phyloP scores from a whole-genome alignment of 2,888 invertebrate species.

The Drosophila cracens region DNA sequence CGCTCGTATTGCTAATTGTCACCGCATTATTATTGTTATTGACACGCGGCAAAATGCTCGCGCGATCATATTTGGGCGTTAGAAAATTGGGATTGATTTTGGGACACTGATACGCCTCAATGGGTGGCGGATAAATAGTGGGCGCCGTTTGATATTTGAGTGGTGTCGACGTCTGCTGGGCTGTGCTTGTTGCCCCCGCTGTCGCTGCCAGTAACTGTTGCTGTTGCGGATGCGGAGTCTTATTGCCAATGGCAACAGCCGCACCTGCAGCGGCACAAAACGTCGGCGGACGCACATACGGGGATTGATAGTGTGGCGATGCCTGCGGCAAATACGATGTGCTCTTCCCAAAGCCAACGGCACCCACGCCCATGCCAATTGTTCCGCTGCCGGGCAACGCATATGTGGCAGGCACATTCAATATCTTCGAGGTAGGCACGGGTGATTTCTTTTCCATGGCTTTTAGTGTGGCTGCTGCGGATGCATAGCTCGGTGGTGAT shows the following conservation, averaged over 20 bases:
- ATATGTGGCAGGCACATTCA: conserved; percentile 82
- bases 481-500: conserved; percentile 59
- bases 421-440: conserved; percentile 80
- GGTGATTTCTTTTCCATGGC: conserved; percentile 82
- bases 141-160: conserved; percentile 83
- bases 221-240: conserved; percentile 59
- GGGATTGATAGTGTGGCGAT: conserved; percentile 80
- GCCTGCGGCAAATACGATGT: conserved; percentile 81
- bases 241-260: conserved; percentile 50
- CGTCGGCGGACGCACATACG: conserved; percentile 77
- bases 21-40: conserved; percentile 50
- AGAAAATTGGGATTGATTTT: conserved; percentile 85
- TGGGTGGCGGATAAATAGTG: conserved; percentile 83
- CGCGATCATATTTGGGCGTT: conserved; percentile 83
- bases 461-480: conserved; percentile 53
- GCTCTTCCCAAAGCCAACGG: conserved; percentile 66
- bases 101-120: conserved; percentile 84
- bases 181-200: conserved; percentile 27
- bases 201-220: conserved; percentile 56
- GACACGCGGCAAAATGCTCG: conserved; percentile 76
- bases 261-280: conserved; percentile 58
- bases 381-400: conserved; percentile 67
- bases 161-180: conserved; percentile 59
- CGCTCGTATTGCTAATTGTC: conserved; percentile 15
- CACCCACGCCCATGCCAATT: conserved; percentile 18